These are phyloP conservation scores for Ornithoptera priamus DNA, from an alignment of 2,888 invertebrate genomes.

Conservation along the genomic window DNA sequence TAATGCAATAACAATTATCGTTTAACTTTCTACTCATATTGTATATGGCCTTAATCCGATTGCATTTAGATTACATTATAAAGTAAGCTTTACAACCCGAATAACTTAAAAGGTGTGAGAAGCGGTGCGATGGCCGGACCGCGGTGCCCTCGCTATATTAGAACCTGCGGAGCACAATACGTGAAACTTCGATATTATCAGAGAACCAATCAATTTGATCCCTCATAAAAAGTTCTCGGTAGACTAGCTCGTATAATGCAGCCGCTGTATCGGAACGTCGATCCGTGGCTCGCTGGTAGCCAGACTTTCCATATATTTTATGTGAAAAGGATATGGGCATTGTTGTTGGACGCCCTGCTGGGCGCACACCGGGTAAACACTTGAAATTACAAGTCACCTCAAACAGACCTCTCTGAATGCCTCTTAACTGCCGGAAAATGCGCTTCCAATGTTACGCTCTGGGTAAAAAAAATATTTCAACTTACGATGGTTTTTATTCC, in stretches of 20 bases:
- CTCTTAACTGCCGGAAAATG: slow-evolving; percentile 52
- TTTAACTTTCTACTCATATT: slow-evolving; percentile 19
- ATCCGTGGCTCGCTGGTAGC: slow-evolving; percentile 70
- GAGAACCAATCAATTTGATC: slow-evolving; percentile 79
- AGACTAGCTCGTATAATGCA: slow-evolving; percentile 68
- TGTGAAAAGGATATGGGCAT: slow-evolving; percentile 79
- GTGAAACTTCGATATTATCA: slow-evolving; percentile 72
- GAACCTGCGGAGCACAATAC: slow-evolving; percentile 51
- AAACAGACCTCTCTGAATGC: slow-evolving; percentile 46
- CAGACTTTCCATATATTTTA: slow-evolving; percentile 78
- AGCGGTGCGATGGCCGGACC: slow-evolving; percentile 35
- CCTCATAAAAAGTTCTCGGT: slow-evolving; percentile 77
- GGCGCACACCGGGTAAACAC: slow-evolving; percentile 71
- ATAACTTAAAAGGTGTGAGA: slow-evolving; percentile 56
- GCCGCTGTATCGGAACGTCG: slow-evolving; percentile 65
- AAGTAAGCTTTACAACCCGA: slow-evolving; percentile 26
- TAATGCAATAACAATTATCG: slow-evolving; percentile 23
- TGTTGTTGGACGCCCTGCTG: slow-evolving; percentile 74
- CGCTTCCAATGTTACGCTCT: slow-evolving; percentile 78
- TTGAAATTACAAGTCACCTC: slow-evolving; percentile 76
- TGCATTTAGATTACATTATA: slow-evolving; percentile 24
- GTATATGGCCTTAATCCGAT: slow-evolving; percentile 26
- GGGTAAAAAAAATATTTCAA: slow-evolving; percentile 44
- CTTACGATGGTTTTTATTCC: slow-evolving; percentile 16
- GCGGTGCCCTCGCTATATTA: slow-evolving; percentile 10